Base-by-base conservation (phyloP, 1,140 invertebrate species). In the Nasonia longicornis region DNA sequence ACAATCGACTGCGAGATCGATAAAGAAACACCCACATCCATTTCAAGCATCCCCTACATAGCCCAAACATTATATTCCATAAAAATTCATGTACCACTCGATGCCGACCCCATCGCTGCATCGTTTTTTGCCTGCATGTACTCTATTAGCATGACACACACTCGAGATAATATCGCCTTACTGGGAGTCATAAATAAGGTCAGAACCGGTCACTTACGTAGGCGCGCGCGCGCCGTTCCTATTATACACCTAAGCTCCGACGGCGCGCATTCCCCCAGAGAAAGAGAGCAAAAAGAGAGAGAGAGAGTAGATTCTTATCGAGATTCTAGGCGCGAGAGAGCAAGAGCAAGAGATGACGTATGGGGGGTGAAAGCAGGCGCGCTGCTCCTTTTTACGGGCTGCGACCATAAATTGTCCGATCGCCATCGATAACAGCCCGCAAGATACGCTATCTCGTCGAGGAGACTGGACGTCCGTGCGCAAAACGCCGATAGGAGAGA, bases 391-490 rank as follows among this genome's bases (percentile, higher is more conserved):
- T 82, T 82, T 85, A 85, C 83, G 84, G 78, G 73, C 45, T 74
- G 82, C 83, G 80, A 72, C 83, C 84, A 90, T 89, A 89, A 89
- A 89, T 89, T 84, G 82, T 85, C 58, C 85, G 87, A 89, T 89
- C 87, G 87, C 82, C 86, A 87, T 90, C 88, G 89, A 90, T 89
- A 90, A 88, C 86, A 88, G 86, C 80, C 86, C 85, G 83, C 88
- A 87, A 88, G 87, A 89, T 89, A 89, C 84, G 81, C 87, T 89
- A 89, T 89, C 88, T 84, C 81, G 82, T 80, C 52, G 52, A 20
- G 83, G 84, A 84, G 84, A 77, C 64, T 66, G 75, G 58, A n/a
- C 75, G 48, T n/a, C 14, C 29, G 22, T 26, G 7, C 35, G 64
- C 64, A 11, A 22, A n/a, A n/a, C 64, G 64, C 26, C 7, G 64